phyloP scores from a whole-genome alignment of 37 sponge, comb jelly and placozoan genomes.

The Chondrilla cf. caribensis region DNA sequence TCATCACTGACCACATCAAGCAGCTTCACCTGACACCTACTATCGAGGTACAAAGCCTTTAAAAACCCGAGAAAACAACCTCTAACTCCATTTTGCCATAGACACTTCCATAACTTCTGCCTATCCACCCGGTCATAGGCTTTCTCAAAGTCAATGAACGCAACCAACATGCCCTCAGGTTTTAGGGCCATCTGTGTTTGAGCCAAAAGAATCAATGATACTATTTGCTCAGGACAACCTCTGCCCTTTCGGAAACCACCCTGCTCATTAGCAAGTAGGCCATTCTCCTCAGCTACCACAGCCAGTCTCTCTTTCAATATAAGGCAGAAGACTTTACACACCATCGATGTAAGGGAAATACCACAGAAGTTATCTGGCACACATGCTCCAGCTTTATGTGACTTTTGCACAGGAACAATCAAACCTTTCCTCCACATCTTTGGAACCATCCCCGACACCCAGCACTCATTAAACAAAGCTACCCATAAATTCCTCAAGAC shows the following conservation, averaged over 20 bases:
- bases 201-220: not conserved
- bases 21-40: not conserved
- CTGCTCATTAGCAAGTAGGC: slow-evolving; percentile 1
- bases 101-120: not conserved
- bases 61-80: not conserved
- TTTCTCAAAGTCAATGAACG: slow-evolving; percentile 1
- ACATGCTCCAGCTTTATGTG: not conserved
- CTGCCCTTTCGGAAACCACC: slow-evolving; percentile 18
- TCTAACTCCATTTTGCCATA: not conserved
- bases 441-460: not conserved
- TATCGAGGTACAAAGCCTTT: not conserved
- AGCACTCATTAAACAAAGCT: not conserved
- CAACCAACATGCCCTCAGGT: not conserved
- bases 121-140: slow-evolving; percentile 10
- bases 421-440: not conserved
- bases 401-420: not conserved
- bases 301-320: not conserved
- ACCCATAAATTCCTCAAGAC: not conserved
- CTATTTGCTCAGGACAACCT: not conserved
- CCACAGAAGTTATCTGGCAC: not conserved
- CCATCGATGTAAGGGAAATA: not conserved
- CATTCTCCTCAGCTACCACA: not conserved
- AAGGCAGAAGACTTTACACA: not conserved
- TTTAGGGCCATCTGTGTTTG: not conserved
- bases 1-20: not conserved